A percentile compares a stretch with the other conserved stretches of the same genome.
These are phyloP conservation scores for Pangasius krempfi DNA, from an alignment of 2,797 vertebrate species.

Conservation along the genomic window DNA sequence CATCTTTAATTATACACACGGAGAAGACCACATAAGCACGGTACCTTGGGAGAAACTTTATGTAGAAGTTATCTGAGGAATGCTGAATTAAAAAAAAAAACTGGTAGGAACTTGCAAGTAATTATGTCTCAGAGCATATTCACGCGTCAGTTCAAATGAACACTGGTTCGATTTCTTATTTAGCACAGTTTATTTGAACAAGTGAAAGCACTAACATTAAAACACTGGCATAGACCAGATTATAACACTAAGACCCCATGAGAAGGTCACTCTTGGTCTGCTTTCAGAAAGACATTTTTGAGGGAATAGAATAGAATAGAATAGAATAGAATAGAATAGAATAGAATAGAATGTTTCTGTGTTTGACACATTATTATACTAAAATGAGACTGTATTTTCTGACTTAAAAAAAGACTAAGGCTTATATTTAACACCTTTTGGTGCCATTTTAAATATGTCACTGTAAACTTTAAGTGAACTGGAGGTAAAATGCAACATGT, in stretches of 20 bases:
- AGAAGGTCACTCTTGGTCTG: not conserved
- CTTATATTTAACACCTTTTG: not conserved
- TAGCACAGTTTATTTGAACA: not conserved
- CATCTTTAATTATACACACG: constrained; percentile 70
- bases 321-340: too few relatives aligned
- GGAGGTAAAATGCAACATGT: not conserved
- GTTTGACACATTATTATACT: not conserved
- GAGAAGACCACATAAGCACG: constrained; percentile 61
- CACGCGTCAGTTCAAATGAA: not conserved
- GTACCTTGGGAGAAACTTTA: constrained; percentile 47
- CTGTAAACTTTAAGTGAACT: not conserved
- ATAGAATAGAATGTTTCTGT: not conserved
- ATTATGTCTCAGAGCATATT: constrained; percentile 16
- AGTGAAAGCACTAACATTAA: not conserved
- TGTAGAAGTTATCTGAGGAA: constrained; percentile 46
- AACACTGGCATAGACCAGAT: not conserved
- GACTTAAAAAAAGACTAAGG: not conserved
- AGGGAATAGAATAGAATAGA: not conserved
- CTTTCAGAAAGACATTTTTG: not conserved
- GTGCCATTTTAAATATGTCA: not conserved
- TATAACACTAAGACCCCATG: not conserved
- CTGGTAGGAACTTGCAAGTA: constrained; percentile 18
- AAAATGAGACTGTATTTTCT: not conserved
- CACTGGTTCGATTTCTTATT: not conserved
- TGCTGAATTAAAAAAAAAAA: constrained; percentile 33